Evolutionary conservation across 2,113 vertebrate species (phyloP), one percentile per base, ranked within the genome.

Genomic region (Lutjanus erythropterus): DNA sequence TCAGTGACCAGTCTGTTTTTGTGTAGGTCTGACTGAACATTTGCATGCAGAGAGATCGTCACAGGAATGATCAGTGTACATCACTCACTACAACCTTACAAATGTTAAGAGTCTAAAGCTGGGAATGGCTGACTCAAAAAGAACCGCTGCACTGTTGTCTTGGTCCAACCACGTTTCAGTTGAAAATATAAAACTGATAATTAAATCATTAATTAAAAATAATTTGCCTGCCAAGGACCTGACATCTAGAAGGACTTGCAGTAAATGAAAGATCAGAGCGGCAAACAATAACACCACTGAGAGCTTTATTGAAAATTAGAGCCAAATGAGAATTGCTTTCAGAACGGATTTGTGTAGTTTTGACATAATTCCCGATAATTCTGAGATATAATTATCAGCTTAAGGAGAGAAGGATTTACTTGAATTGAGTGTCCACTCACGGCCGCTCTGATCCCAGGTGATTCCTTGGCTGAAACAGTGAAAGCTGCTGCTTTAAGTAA

Each of bases 311-410:
- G 74, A 71, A 70, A 72, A 76, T 65, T 23, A 78, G 4, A 86
- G 37, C 61, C 70, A 62, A 70, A 74, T 25, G 9, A 71, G 53
- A 83, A 67, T 75, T 73, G 62, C 79, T 69, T 74, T 66, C 56
- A 71, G 52, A 81, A 76, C 3, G 25, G 55, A 81, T 84, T 86
- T 71, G 65, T 75, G 65, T 65, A 29, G 49, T 37, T 61, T 27
- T n/a, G 59, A 46, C 29, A 58, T 80, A 80, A 67, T 2, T 83
- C 52, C 55, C 11, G 67, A 71, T 78, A 18, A 77, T 62, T 85
- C 52, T 52, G 49, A 64, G 46, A 74, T 75, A 64, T 71, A 71
- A 85, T 83, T 80, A 75, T 70, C 50, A 72, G 73, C 66, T 86
- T 72, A 72, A 79, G 75, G 60, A 42, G 60, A 42, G 68, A 75